Percentiles rank a stretch among this genome's conserved stretches.
These are phyloP conservation scores for Mus pahari DNA, from an alignment of 2,113 vertebrate genomes.

Conservation along the genomic window DNA sequence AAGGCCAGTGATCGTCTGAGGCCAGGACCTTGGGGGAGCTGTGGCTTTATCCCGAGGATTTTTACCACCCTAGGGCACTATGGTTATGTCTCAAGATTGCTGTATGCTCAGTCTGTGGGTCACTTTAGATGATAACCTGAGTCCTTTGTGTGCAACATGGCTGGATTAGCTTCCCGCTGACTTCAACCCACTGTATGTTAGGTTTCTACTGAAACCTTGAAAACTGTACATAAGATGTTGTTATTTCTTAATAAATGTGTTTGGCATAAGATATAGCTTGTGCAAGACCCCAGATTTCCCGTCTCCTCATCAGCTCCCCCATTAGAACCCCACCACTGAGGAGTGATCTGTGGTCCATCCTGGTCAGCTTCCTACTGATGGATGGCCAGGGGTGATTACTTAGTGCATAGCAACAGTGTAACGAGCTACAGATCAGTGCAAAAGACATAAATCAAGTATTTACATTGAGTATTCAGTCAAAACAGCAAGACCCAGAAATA, in stretches of 20 bases:
- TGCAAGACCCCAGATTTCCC: not conserved
- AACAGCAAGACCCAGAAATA: not conserved
- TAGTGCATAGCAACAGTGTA: not conserved
- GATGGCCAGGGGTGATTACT: not conserved
- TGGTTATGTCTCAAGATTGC: not conserved
- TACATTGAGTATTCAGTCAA: not conserved
- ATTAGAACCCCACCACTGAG: not conserved
- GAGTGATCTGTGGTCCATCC: not conserved
- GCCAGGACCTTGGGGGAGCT: not conserved
- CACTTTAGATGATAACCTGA: not conserved
- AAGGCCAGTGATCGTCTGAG: not conserved
- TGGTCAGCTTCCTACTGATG: not conserved
- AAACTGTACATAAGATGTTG: not conserved
- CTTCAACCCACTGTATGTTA: not conserved
- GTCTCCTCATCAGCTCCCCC: not conserved
- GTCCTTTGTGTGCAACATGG: no score
- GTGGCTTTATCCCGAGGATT: not conserved
- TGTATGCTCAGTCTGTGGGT: not conserved
- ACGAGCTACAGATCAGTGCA: not conserved
- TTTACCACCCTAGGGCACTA: not conserved
- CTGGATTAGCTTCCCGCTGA: not conserved
- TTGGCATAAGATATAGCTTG: not conserved
- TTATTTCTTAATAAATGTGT: not conserved
- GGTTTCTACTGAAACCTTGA: not conserved
- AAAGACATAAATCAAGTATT: not conserved